phyloP scores from a whole-genome alignment of 2,888 invertebrate genomes.

The Dynastes tityus region DNA sequence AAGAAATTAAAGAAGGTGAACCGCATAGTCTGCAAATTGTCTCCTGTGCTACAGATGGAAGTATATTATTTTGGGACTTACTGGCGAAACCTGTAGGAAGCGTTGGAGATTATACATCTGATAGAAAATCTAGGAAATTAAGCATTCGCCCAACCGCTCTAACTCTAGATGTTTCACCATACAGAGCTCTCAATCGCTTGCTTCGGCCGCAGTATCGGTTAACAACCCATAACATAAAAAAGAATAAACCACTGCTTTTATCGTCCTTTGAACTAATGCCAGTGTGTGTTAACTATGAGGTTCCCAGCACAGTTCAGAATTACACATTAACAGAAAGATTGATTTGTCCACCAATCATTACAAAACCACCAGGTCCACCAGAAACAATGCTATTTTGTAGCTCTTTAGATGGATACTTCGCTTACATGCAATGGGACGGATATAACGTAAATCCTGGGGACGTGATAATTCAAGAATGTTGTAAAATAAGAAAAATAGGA shows the following conservation, averaged over 20 bases:
- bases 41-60: conserved; percentile 79
- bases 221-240: conserved; percentile 66
- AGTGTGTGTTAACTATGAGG: conserved; percentile 49
- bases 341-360: conserved; percentile 51
- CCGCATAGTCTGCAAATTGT: conserved; percentile 76
- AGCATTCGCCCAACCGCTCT: conserved; percentile 75
- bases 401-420: conserved; percentile 63
- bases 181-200: conserved; percentile 75
- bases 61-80: conserved; percentile 81
- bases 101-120: conserved; percentile 39
- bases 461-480: conserved; percentile 73
- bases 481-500: conserved; percentile 70
- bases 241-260: conserved; percentile 62
- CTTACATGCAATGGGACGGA: conserved; percentile 76
- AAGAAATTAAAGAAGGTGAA: conserved; percentile 66
- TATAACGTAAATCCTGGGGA: conserved; percentile 76
- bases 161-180: conserved; percentile 75
- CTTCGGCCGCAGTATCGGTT: conserved; percentile 78
- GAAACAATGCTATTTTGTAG: conserved; percentile 60
- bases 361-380: conserved; percentile 43
- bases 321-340: conserved; percentile 60
- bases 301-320: conserved; percentile 64
- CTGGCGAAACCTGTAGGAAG: conserved; percentile 67
- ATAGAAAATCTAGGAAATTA: conserved; percentile 67
- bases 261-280: conserved; percentile 69